A percentile compares a stretch with the other conserved stretches of the same genome.
Conservation (phyloP, 2,888 invertebrate species). For the Doris montereyensis region DNA sequence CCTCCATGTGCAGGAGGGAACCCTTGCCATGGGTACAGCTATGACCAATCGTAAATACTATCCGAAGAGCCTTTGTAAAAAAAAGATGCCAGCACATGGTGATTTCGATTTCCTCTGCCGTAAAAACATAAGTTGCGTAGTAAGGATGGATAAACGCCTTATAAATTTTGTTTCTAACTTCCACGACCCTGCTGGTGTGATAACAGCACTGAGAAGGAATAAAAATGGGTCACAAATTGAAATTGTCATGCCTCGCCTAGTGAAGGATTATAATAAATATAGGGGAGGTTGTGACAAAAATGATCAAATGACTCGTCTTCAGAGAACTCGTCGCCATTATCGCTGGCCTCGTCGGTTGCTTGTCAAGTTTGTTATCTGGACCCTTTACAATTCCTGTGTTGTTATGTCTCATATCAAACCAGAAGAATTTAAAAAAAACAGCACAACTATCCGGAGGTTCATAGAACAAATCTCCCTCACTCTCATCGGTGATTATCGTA, state of each 20-base stretch:
- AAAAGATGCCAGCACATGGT: conserved; percentile 28
- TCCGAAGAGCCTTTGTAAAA: conserved; percentile 35
- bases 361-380: not conserved
- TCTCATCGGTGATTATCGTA: not conserved
- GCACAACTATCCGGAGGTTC: not conserved
- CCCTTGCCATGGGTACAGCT: conserved; percentile 37
- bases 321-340: not conserved
- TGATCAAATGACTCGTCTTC: not conserved
- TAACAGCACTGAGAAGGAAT: not conserved
- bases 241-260: not conserved
- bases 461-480: not conserved
- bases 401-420: too few species aligned
- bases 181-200: not conserved
- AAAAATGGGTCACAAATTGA: not conserved
- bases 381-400: not conserved
- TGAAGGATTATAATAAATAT: not conserved
- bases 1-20: conserved; percentile 3
- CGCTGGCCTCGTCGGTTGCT: not conserved
- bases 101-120: conserved; percentile 14
- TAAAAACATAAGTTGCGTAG: too few species aligned
- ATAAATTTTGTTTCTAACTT: conserved; percentile 37
- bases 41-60: conserved; percentile 41
- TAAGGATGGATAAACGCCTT: conserved; percentile 42
- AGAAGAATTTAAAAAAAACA: too few species aligned
- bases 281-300: too few species aligned